phyloP scores from a whole-genome alignment of 1,140 invertebrate species.

The Anastrepha obliqua region DNA sequence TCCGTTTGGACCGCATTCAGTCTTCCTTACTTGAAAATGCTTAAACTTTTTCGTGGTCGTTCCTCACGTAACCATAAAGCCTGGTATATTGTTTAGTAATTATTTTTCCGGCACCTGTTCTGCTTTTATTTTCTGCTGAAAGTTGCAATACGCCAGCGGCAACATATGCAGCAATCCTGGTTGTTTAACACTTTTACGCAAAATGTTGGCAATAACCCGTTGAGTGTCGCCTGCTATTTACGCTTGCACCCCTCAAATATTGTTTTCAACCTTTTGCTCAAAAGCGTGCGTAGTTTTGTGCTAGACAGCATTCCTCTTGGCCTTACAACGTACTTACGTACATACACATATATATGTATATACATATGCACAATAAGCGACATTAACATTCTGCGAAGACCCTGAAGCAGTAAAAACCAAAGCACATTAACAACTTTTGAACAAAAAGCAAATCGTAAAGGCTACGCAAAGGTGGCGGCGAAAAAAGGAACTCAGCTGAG shows the following conservation, averaged over 20 bases:
- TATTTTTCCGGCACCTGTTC: constrained; percentile 2
- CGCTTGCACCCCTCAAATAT: constrained; percentile 35
- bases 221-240: constrained; percentile 21
- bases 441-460: constrained; percentile 30
- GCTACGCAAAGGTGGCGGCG: not conserved
- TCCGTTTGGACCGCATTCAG: too few species aligned
- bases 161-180: not conserved
- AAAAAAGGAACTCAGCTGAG: not conserved
- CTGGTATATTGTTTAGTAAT: not conserved
- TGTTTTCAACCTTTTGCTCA: not conserved
- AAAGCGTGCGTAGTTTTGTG: not conserved
- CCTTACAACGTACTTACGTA: not conserved
- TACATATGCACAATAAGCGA: constrained; percentile 23
- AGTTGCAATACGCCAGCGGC: constrained; percentile 7
- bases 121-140: constrained; percentile 7
- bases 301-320: constrained; percentile 39
- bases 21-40: too few species aligned
- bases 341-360: not conserved
- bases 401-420: constrained; percentile 47
- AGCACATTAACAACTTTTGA: constrained; percentile 49
- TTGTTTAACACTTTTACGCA: constrained; percentile 22
- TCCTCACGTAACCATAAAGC: too few species aligned
- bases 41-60: too few species aligned
- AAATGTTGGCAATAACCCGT: constrained; percentile 9
- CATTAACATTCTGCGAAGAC: constrained; percentile 46